Evolutionary conservation across 2,113 vertebrate genomes (phyloP), one percentile per base, ranked within the genome.

Genomic region (Climacteris rufus): DNA sequence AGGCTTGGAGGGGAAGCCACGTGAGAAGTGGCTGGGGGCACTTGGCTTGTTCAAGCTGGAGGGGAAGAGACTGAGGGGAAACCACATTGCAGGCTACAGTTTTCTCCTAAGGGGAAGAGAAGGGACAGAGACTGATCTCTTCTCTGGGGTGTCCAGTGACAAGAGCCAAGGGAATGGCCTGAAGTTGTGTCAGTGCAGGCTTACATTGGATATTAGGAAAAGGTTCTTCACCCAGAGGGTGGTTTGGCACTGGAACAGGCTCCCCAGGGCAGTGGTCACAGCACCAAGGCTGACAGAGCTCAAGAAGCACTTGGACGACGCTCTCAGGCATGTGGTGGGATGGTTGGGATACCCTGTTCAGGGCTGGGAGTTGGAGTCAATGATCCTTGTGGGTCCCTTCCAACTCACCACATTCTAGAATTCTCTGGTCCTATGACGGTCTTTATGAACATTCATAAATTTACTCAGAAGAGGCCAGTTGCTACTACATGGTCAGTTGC

Each of bases 91-190:
- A 23, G 30, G 61, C 2, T 69, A 19, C 54, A 83, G 7, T 8
- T 54, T 61, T 21, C 15, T 37, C 11, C 13, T 4, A 16, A 16
- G 30, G 10, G 14, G 17, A 60, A 23, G 47, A 31, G 33, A 9
- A 52, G 27, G 9, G 22, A 6, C 68, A 14, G 68, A 2, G 25
- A 65, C 13, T 59, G 20, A 19, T 54, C 17, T 47, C 45, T 53
- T 4, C 23, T 59, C 20, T 30, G 1, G 54, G 70, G 40, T 69
- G 63, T 35, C 15, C 40, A 69, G 25, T 9, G 54, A 23, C 31
- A 63, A n/a, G 5, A 54, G 5, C 8, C 0, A 0, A 61, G 14
- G 16, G 17, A 61, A 37, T 11, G 33, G 15, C 31, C 47, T 76
- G 31, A 54, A 49, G 14, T 16, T 54, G 30, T 47, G 40, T 69